A percentile compares a stretch with the other conserved stretches of the same genome.
These are phyloP conservation scores for Geophilus truncorum DNA, from an alignment of 2,888 invertebrate genomes.

Conservation along the genomic window DNA sequence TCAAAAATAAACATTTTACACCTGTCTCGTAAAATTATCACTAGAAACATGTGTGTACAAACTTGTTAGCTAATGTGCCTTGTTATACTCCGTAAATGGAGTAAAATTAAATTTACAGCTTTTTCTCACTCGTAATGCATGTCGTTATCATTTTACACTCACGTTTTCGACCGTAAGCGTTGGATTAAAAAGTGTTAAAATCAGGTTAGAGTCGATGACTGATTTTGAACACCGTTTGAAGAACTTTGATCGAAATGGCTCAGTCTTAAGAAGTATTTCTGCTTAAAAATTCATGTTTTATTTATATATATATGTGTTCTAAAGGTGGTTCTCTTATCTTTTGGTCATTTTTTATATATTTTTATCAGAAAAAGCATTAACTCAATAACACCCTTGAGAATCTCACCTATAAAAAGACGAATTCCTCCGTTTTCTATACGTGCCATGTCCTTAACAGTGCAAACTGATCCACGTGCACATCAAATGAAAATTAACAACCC, in stretches of 20 bases:
- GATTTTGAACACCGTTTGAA: neutral
- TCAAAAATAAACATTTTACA: slow-evolving; percentile 4
- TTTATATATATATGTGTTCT: too few species aligned
- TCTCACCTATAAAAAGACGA: slow-evolving; percentile 13
- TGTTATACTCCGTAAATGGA: neutral
- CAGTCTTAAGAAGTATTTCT: neutral
- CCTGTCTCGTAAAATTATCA: neutral
- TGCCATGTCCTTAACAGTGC: slow-evolving; percentile 21
- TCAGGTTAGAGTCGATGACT: neutral
- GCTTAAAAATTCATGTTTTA: neutral
- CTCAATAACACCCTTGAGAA: slow-evolving; percentile 17
- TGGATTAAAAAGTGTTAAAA: neutral
- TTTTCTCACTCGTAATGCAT: neutral
- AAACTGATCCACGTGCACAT: slow-evolving; percentile 27
- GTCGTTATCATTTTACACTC: too few species aligned
- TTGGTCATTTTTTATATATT: neutral
- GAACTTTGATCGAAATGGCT: neutral
- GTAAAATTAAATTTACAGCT: neutral
- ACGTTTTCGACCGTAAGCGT: neutral
- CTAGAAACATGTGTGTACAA: neutral
- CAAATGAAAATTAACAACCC: slow-evolving; percentile 23
- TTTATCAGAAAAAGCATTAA: slow-evolving; percentile 18
- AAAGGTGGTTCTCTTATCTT: slow-evolving; percentile 11
- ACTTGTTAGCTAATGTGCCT: neutral
- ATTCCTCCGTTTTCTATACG: slow-evolving; percentile 21